A percentile compares a stretch with the other conserved stretches of the same genome.
Conservation (phyloP, 2,797 vertebrate species). For the Ptychobarbus kaznakovi region DNA sequence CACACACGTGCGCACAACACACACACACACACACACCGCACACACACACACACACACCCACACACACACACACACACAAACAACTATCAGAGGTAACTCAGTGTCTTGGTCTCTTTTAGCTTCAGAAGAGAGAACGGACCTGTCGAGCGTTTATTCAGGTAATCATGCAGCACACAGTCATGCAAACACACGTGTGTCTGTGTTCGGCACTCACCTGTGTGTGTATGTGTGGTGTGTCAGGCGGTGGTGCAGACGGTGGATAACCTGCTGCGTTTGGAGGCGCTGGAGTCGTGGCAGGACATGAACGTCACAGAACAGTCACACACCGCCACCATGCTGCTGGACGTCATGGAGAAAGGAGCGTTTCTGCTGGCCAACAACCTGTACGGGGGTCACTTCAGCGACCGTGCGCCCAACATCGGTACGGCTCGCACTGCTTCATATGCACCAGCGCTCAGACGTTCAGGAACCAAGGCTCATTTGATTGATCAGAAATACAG, state of each 20-base stretch:
- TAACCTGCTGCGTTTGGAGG: conserved; percentile 89
- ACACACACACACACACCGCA: background rate
- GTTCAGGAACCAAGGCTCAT: background rate
- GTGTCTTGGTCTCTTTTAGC: conserved; percentile 71
- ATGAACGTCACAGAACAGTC: conserved; percentile 94
- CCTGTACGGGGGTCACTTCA: conserved; percentile 79
- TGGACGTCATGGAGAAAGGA: conserved; percentile 93
- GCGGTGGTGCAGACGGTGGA: conserved; percentile 94
- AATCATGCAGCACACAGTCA: conserved; percentile 40
- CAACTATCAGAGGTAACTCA: background rate
- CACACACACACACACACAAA: background rate
- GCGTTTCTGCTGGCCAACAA: conserved; percentile 95
- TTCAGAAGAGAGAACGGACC: conserved; percentile 90
- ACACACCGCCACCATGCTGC: conserved; percentile 93
- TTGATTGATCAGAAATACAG: background rate
- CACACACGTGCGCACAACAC: background rate
- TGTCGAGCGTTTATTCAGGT: conserved; percentile 93
- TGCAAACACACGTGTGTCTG: background rate
- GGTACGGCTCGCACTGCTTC: conserved; percentile 61
- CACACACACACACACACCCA: background rate
- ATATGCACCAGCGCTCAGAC: too few species aligned
- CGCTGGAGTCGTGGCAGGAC: conserved; percentile 92
- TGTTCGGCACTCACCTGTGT: background rate
- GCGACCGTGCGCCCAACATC: conserved; percentile 77
- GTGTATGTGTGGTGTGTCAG: conserved; percentile 68